Percentiles rank a stretch among this genome's conserved stretches.
These are phyloP conservation scores for Nebria ingens DNA, from an alignment of 1,140 invertebrate species.

Conservation along the genomic window DNA sequence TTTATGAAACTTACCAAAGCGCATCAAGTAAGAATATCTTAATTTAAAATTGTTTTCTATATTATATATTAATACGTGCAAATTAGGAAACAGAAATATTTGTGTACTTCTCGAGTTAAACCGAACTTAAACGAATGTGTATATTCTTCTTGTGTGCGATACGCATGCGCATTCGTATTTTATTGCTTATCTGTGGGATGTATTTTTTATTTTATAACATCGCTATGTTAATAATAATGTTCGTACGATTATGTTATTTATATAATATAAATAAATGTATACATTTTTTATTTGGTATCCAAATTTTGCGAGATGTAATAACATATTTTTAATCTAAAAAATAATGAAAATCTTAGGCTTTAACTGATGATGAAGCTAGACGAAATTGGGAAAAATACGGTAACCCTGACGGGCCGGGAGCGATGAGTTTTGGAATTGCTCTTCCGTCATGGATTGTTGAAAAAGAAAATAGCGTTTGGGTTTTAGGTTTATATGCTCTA, in stretches of 20 bases:
- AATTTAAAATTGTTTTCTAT: slow-evolving; percentile 11
- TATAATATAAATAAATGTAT: slow-evolving; percentile 11
- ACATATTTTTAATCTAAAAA: no score
- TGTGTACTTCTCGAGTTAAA: no score
- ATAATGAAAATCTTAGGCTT: no score
- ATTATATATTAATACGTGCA: slow-evolving; percentile 12
- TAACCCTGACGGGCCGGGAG: slow-evolving; percentile 98
- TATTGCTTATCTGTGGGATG: no score
- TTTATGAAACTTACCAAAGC: slow-evolving; percentile 99
- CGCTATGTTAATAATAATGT: slow-evolving; percentile 11
- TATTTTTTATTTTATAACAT: no score
- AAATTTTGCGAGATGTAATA: no score
- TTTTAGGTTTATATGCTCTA: slow-evolving; percentile 87
- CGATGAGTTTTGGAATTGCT: slow-evolving; percentile 98
- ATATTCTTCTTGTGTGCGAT: no score
- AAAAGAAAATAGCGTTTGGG: slow-evolving; percentile 97
- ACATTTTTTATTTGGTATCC: no score
- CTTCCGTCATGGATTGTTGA: slow-evolving; percentile 99
- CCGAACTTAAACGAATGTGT: no score
- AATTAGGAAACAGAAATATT: neutral
- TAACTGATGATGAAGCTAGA: slow-evolving; percentile 92
- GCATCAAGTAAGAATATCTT: slow-evolving; percentile 44
- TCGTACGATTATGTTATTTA: slow-evolving; percentile 10
- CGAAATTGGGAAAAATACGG: slow-evolving; percentile 99
- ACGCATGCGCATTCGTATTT: no score